Percentiles rank a stretch among this genome's conserved stretches.
phyloP scores from a whole-genome alignment of 1,140 invertebrate species.

The Lucilia sericata region DNA sequence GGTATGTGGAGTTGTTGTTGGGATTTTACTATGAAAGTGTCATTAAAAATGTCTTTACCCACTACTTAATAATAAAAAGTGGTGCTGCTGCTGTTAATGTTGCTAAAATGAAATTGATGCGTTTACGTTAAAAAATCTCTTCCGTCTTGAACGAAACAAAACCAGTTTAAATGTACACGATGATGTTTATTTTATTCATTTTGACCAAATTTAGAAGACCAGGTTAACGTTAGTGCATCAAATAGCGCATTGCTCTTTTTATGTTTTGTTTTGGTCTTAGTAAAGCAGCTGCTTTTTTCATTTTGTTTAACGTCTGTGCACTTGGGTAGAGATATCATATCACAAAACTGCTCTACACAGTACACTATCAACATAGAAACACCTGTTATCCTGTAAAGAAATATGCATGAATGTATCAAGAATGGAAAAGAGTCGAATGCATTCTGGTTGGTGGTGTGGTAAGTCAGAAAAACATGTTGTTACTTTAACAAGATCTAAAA shows the following conservation, averaged over 20 bases:
- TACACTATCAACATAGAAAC: background rate
- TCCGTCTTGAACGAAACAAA: background rate
- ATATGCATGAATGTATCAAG: no score
- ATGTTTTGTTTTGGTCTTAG: constrained; percentile 1
- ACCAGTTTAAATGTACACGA: background rate
- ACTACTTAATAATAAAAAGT: background rate
- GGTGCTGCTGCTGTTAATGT: no score
- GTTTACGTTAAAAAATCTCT: background rate
- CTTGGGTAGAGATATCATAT: constrained; percentile 5
- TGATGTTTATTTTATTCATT: background rate
- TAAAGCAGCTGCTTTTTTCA: background rate
- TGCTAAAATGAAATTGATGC: background rate
- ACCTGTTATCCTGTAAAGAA: background rate
- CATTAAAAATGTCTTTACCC: background rate
- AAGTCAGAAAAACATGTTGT: background rate
- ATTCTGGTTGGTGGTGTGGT: background rate
- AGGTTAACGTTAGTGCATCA: background rate
- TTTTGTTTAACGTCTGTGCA: background rate
- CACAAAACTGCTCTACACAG: background rate
- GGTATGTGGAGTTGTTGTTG: background rate
- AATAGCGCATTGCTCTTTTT: background rate
- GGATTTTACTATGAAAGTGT: background rate
- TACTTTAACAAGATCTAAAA: constrained; percentile 21
- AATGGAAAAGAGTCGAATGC: background rate
- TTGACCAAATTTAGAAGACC: constrained; percentile 25